Conservation (phyloP, 92 coral and sea anemone genomes). For the Epizoanthus stellaris region DNA sequence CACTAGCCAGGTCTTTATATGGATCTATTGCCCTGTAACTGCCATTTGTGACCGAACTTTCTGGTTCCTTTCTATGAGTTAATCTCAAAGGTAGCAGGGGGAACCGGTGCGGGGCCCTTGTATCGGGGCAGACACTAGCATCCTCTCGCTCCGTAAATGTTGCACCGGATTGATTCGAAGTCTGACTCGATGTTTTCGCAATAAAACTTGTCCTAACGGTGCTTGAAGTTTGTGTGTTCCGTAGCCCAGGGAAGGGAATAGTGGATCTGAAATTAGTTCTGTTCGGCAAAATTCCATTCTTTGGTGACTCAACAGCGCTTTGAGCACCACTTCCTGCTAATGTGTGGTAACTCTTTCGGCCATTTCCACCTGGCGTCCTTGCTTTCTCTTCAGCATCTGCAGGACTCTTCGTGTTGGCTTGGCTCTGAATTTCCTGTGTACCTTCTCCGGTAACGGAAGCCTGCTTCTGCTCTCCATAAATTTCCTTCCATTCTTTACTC, state of each 20-base stretch:
- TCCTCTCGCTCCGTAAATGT: background rate
- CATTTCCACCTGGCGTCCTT: background rate
- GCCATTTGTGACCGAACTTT: slow-evolving; percentile 13
- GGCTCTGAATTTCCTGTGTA: slow-evolving; percentile 18
- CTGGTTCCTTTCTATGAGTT: slow-evolving; percentile 61
- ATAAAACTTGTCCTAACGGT: background rate
- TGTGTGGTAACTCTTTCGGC: slow-evolving; percentile 44
- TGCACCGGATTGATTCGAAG: background rate
- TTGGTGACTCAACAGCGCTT: background rate
- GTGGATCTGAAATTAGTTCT: background rate
- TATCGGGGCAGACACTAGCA: slow-evolving; percentile 10
- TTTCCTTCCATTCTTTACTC: slow-evolving; percentile 62
- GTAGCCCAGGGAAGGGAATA: background rate
- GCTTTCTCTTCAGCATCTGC: slow-evolving; percentile 19
- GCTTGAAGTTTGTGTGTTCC: background rate
- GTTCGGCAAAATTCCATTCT: background rate
- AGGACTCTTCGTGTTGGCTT: background rate
- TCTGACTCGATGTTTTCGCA: background rate
- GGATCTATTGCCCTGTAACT: slow-evolving; percentile 79
- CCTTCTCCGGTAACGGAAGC: slow-evolving; percentile 38
- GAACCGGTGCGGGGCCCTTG: slow-evolving; percentile 40
- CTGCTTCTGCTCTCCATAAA: slow-evolving; percentile 15
- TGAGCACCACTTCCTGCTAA: slow-evolving; percentile 1
- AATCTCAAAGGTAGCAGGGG: slow-evolving; percentile 75
- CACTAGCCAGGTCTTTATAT: slow-evolving; percentile 84